phyloP scores from a whole-genome alignment of 2,888 invertebrate species.

The Anagyrus pseudococci region DNA sequence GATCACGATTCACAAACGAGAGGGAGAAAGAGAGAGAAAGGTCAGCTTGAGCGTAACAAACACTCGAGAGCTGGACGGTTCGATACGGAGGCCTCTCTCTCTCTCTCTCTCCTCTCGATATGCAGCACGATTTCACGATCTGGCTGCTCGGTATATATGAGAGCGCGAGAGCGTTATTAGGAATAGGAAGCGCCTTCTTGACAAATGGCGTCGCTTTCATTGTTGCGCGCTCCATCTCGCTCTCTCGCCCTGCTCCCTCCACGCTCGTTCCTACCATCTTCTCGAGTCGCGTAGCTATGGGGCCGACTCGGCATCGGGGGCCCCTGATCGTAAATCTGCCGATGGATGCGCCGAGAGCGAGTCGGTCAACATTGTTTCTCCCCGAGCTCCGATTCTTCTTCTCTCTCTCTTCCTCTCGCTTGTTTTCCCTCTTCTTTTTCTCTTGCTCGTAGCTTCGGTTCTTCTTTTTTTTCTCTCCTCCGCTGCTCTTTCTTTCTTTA shows the following conservation, averaged over 20 bases:
- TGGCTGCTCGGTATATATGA: too few relatives aligned
- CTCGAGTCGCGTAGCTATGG: too few relatives aligned
- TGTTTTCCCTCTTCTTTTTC: neutral
- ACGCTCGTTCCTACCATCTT: too few relatives aligned
- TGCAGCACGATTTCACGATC: conserved; percentile 21
- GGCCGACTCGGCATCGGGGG: too few relatives aligned
- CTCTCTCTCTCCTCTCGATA: conserved; percentile 14
- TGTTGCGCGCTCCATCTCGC: conserved; percentile 48
- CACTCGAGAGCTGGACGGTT: too few relatives aligned
- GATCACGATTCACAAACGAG: conserved; percentile 20
- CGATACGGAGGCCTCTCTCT: too few relatives aligned
- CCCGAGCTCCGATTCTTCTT: neutral
- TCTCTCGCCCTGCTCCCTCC: conserved; percentile 45
- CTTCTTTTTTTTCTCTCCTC: neutral
- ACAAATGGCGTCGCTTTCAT: conserved; percentile 60
- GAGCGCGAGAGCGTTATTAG: conserved; percentile 32
- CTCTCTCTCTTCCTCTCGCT: neutral
- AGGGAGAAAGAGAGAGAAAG: too few relatives aligned
- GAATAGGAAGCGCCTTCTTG: conserved; percentile 60
- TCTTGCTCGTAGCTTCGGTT: too few relatives aligned
- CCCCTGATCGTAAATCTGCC: conserved; percentile 56
- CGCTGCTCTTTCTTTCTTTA: neutral
- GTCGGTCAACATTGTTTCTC: conserved; percentile 33
- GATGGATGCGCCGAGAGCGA: conserved; percentile 6
- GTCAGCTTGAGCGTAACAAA: too few relatives aligned